Conservation (phyloP, 2,888 invertebrate genomes). For the Spialia ferax region DNA sequence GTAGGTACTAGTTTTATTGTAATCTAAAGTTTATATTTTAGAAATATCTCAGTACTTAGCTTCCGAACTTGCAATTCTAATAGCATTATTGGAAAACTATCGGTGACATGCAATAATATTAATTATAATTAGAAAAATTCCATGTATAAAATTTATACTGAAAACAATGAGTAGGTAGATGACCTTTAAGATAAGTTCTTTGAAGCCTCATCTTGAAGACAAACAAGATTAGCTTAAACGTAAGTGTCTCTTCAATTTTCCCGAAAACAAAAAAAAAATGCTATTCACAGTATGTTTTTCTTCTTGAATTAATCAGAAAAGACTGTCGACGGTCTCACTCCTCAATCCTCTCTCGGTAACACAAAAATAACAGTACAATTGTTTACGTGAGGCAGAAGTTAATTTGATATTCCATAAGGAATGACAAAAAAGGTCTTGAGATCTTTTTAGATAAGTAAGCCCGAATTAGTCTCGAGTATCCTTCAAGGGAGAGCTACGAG, state of each 20-base stretch:
- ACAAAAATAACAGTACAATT: slow-evolving; percentile 30
- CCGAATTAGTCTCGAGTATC: slow-evolving; percentile 3
- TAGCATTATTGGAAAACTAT: no score
- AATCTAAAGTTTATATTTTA: no score
- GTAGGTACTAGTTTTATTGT: no score
- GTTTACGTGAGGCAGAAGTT: slow-evolving; percentile 15
- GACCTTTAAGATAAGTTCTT: background rate
- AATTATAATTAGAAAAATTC: no score
- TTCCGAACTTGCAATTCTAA: no score
- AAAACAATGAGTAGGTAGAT: slow-evolving; percentile 2
- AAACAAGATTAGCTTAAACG: background rate
- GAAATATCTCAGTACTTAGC: no score
- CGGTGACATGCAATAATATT: no score
- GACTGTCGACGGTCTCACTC: slow-evolving; percentile 16
- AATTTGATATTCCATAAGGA: slow-evolving; percentile 28
- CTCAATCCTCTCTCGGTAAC: slow-evolving; percentile 22
- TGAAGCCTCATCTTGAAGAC: background rate
- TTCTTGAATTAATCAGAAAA: slow-evolving; percentile 25
- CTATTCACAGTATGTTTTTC: background rate
- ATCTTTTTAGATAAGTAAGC: slow-evolving; percentile 9
- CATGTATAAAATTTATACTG: background rate
- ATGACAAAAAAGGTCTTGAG: slow-evolving; percentile 5
- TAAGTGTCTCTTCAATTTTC: slow-evolving; percentile 6
- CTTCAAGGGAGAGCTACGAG: background rate
- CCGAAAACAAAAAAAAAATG: slow-evolving; percentile 8